Conservation (phyloP, 1,140 invertebrate genomes). For the Microplitis demolitor region DNA sequence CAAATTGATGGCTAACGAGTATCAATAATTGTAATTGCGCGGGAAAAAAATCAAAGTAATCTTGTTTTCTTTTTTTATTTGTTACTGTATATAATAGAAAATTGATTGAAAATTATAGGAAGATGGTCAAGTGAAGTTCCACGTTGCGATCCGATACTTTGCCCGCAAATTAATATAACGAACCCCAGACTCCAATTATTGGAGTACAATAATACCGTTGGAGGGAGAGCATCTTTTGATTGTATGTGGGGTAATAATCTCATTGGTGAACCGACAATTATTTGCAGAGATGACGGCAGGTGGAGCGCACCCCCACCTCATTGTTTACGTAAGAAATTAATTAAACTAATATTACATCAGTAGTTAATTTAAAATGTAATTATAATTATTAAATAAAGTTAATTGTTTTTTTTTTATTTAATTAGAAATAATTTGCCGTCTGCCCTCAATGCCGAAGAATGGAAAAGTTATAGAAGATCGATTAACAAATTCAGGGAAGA, state of each 20-base stretch:
- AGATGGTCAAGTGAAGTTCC: conserved; percentile 78
- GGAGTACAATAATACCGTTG: conserved; percentile 69
- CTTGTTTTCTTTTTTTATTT: no score
- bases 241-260: conserved; percentile 83
- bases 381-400: background rate
- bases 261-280: conserved; percentile 72
- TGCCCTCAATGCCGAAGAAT: conserved; percentile 73
- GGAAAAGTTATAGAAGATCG: conserved; percentile 69
- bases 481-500: conserved; percentile 49
- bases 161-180: conserved; percentile 66
- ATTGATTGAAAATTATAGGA: conserved; percentile 56
- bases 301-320: conserved; percentile 79
- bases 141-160: conserved; percentile 73
- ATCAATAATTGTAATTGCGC: no score
- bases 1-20: no score
- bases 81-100: background rate
- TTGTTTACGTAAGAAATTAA: conserved; percentile 55
- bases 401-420: background rate
- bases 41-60: no score
- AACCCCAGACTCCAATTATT: conserved; percentile 66
- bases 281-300: conserved; percentile 75
- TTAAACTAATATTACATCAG: background rate
- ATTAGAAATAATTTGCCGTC: conserved; percentile 78
- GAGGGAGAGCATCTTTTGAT: conserved; percentile 75
- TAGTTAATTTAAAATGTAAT: no score